Percentiles rank a stretch among this genome's conserved stretches.
Evolutionary conservation across 2,797 vertebrate genomes (phyloP).

Genomic region (Odontamblyopus lacepedii): DNA sequence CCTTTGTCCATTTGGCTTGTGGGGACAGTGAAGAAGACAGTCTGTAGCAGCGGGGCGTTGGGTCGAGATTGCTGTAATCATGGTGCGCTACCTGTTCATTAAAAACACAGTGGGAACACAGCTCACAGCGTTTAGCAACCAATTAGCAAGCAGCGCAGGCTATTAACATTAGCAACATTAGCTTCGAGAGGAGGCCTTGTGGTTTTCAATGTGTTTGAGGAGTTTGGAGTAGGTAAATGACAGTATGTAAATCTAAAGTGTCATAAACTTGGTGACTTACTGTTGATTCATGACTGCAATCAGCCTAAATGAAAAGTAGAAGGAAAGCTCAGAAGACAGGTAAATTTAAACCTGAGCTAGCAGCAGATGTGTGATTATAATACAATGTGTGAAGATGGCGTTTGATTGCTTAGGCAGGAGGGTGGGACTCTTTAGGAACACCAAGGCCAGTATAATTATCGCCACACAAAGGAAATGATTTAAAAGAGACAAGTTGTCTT

Average conservation of each 20-base stretch:
- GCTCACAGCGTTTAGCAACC: constrained; percentile 93
- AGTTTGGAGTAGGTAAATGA: constrained; percentile 15
- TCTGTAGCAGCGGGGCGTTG: constrained; percentile 64
- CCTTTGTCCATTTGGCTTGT: constrained; percentile 68
- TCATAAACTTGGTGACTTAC: constrained; percentile 50
- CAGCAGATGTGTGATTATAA: constrained; percentile 86
- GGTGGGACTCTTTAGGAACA: constrained; percentile 33
- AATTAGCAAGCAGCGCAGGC: constrained; percentile 95
- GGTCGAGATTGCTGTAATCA: constrained; percentile 99
- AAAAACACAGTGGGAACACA: constrained; percentile 96
- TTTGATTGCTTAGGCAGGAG: constrained; percentile 87
- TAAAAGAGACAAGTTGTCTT: constrained; percentile 38
- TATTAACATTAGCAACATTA: constrained; percentile 91
- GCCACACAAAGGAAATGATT: constrained; percentile 77
- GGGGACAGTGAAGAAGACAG: constrained; percentile 32
- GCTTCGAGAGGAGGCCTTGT: constrained; percentile 55
- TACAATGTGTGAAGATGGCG: constrained; percentile 87
- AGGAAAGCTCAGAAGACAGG: constrained; percentile 38
- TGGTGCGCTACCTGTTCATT: constrained; percentile 99
- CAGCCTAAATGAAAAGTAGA: constrained; percentile 45
- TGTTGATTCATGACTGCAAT: constrained; percentile 34
- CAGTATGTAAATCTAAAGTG: constrained; percentile 31
- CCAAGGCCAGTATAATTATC: constrained; percentile 61
- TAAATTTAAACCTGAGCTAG: constrained; percentile 40
- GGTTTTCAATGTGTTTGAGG: constrained; percentile 42